A percentile compares a stretch with the other conserved stretches of the same genome.
Conservation (phyloP, 1,140 invertebrate species). For the Drosophila micromelanica region DNA sequence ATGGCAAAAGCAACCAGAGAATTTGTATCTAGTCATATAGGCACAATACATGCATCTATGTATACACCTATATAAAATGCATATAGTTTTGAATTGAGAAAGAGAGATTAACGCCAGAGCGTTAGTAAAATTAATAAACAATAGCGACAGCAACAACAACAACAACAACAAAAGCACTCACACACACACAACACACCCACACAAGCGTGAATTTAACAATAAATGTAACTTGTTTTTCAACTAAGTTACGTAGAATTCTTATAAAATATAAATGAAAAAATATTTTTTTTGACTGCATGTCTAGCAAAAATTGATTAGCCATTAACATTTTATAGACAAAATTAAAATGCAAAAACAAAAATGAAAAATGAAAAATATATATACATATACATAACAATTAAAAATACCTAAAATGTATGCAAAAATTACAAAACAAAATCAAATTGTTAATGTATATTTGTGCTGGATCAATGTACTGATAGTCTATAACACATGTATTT, state of each 20-base stretch:
- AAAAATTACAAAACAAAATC: conserved; percentile 20
- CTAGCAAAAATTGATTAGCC: conserved; percentile 19
- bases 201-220: conserved; percentile 55
- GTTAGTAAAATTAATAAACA: background rate
- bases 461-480: conserved; percentile 69
- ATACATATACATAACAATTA: background rate
- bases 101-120: conserved; percentile 1
- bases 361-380: conserved; percentile 1
- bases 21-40: conserved; percentile 66
- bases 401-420: conserved; percentile 2
- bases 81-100: conserved; percentile 15
- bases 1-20: conserved; percentile 7
- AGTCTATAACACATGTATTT: conserved; percentile 45
- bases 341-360: conserved; percentile 9
- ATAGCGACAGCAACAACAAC: conserved; percentile 15
- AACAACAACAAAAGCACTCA: conserved; percentile 1
- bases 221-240: conserved; percentile 37
- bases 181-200: background rate
- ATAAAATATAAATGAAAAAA: background rate
- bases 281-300: conserved; percentile 3
- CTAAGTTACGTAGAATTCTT: background rate
- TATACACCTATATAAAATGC: conserved; percentile 7
- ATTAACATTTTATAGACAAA: conserved; percentile 28
- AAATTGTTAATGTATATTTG: conserved; percentile 28
- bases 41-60: conserved; percentile 4